Evolutionary conservation across 2,113 vertebrate genomes (phyloP).

Genomic region (Nerophis ophidion): DNA sequence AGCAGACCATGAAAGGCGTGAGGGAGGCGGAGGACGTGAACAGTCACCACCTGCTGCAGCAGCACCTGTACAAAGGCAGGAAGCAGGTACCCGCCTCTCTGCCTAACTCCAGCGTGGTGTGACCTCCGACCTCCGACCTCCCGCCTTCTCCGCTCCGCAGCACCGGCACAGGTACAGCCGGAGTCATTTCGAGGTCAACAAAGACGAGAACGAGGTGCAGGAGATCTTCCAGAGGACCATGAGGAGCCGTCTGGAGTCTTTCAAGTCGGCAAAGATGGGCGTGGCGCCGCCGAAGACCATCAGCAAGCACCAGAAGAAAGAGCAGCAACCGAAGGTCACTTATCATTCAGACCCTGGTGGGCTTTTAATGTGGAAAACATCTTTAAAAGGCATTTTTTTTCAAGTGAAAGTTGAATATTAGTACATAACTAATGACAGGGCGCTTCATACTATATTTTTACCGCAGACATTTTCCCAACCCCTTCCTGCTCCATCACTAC

Average conservation of each 20-base stretch:
- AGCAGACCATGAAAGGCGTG: constrained; percentile 76
- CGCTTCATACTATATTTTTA: too few relatives aligned
- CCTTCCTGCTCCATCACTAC: too few relatives aligned
- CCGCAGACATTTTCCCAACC: too few relatives aligned
- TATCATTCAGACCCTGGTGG: neutral
- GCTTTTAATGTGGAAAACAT: too few relatives aligned
- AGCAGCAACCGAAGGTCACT: constrained; percentile 75
- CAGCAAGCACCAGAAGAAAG: constrained; percentile 80
- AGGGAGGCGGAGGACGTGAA: constrained; percentile 78
- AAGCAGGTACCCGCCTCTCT: constrained; percentile 74
- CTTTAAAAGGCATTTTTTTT: too few relatives aligned
- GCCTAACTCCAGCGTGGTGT: too few relatives aligned
- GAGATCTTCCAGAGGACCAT: constrained; percentile 98
- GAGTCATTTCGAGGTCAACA: constrained; percentile 75
- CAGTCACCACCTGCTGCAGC: constrained; percentile 86
- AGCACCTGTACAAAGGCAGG: constrained; percentile 88
- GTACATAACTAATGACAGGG: too few relatives aligned
- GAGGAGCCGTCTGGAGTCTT: constrained; percentile 90
- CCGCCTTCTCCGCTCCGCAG: constrained; percentile 53
- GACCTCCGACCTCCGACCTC: too few relatives aligned
- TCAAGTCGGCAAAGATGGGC: constrained; percentile 90
- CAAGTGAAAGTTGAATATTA: too few relatives aligned
- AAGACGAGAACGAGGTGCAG: constrained; percentile 82
- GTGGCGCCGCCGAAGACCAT: constrained; percentile 78
- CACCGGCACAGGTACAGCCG: constrained; percentile 89